phyloP scores from a whole-genome alignment of 2,888 invertebrate species.

The Pristionchus entomophagus region DNA sequence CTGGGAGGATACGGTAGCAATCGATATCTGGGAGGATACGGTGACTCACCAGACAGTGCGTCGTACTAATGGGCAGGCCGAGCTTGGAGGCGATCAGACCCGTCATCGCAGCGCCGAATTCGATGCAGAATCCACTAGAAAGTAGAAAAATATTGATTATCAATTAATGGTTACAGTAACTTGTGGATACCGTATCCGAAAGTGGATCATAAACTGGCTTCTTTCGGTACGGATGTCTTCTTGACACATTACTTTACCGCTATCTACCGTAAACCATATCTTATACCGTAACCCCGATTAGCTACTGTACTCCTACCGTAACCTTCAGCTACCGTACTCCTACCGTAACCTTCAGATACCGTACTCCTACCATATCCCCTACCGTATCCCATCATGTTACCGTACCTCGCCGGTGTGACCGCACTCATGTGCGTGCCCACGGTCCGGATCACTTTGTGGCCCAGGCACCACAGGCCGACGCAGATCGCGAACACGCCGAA shows the following conservation, averaged over 20 bases:
- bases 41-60: slow-evolving; percentile 90
- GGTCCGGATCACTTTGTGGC: slow-evolving; percentile 87
- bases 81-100: slow-evolving; percentile 95
- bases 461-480: slow-evolving; percentile 92
- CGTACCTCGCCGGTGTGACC: slow-evolving; percentile 88
- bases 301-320: too few species aligned
- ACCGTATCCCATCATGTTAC: not conserved
- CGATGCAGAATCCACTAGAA: slow-evolving; percentile 89
- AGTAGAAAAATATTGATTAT: not conserved
- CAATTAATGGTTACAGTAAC: too few species aligned
- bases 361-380: not conserved
- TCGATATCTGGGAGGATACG: too few species aligned
- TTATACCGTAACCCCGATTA: too few species aligned
- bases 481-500: slow-evolving; percentile 96
- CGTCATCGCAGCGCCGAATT: slow-evolving; percentile 94
- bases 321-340: too few species aligned
- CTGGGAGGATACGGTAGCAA: too few species aligned
- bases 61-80: slow-evolving; percentile 95
- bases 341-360: too few species aligned
- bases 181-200: too few species aligned
- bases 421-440: slow-evolving; percentile 95
- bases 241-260: too few species aligned
- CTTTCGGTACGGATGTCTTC: too few species aligned
- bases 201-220: too few species aligned
- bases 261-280: too few species aligned